Evolutionary conservation across 2,888 invertebrate genomes (phyloP).

Genomic region (Salticus scenicus): DNA sequence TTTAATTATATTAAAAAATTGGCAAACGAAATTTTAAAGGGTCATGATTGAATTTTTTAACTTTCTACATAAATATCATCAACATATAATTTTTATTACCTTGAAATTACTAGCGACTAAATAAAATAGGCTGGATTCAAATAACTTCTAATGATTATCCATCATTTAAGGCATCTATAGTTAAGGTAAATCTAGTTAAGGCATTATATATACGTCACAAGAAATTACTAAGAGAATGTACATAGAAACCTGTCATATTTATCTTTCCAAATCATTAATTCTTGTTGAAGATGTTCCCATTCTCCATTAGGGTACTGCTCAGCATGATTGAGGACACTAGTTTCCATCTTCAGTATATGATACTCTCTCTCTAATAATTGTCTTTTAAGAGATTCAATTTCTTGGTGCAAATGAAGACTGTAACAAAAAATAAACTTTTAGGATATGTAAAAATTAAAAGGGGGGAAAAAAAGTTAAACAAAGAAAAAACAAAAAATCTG

Average conservation of each 20-base stretch:
- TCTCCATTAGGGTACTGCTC: slow-evolving; percentile 82
- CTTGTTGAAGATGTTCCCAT: slow-evolving; percentile 86
- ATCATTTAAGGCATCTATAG: no score
- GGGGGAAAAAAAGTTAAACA: background rate
- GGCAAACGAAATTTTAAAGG: no score
- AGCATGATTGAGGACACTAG: slow-evolving; percentile 86
- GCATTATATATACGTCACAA: no score
- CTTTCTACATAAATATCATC: no score
- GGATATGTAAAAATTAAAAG: background rate
- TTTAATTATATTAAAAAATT: no score
- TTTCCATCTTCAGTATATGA: slow-evolving; percentile 90
- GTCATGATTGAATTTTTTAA: no score
- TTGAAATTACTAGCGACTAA: no score
- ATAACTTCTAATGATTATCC: no score
- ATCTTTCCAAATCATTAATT: slow-evolving; percentile 90
- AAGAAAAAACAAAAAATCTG: no score
- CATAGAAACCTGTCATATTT: slow-evolving; percentile 88
- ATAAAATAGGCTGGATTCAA: no score
- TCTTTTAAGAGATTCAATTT: slow-evolving; percentile 90
- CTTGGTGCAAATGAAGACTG: slow-evolving; percentile 85
- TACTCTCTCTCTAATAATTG: slow-evolving; percentile 87
- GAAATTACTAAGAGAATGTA: slow-evolving; percentile 36
- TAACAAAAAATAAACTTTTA: slow-evolving; percentile 10
- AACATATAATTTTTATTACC: no score
- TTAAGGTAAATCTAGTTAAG: no score